Base-by-base conservation (phyloP, 2,797 vertebrate species). In the Enteromius unitaeniatus region DNA sequence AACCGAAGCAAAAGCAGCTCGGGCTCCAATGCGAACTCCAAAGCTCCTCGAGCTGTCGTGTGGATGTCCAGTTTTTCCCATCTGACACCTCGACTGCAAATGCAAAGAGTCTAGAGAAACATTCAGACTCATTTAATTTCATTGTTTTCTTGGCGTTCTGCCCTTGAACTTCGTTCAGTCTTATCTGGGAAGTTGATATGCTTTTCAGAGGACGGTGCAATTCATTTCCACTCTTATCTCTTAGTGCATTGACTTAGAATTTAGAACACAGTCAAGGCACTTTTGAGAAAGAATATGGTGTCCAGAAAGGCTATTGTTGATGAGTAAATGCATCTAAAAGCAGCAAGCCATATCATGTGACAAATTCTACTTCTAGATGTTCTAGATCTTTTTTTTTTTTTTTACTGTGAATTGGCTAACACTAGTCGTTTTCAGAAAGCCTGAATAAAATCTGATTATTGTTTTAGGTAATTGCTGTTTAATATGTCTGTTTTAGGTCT, bases 1-100 rank as follows among this genome's bases (percentile, higher is more conserved):
- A 91, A 89, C 34, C 94, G 92, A 84, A 95, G 89, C 60, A 94
- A 90, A 81, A 95, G 86, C 1, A 86, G 90, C 2, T 82, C 91
- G 1, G 89, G 89, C 49, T 85, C 58, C 19, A 67, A 73, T 2
- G 31, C 8, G 0, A 91, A 91, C 62, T 89, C 85, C 58, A 92
- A 95, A 85, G 26, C 73, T 51, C 87, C 91, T 1, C 88, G 86
- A 3, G 76, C 86, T 0, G 86, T 89, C 47, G 49, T 93, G 76
- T 93, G 88, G 82, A 47, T 94, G 84, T 88, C 92, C 0, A 87
- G 82, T 0, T 79, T 93, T 34, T 78, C 91, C 45, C 89, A 89
- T 55, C 90, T 90, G 0, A 88, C 76, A 6, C 26, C 10, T 8
- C 68, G 78, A 0, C 62, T 69, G 3, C 86, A 85, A 73, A 37